phyloP scores from a whole-genome alignment of 2,797 vertebrate genomes.

The Heteromormyrus szaboi region DNA sequence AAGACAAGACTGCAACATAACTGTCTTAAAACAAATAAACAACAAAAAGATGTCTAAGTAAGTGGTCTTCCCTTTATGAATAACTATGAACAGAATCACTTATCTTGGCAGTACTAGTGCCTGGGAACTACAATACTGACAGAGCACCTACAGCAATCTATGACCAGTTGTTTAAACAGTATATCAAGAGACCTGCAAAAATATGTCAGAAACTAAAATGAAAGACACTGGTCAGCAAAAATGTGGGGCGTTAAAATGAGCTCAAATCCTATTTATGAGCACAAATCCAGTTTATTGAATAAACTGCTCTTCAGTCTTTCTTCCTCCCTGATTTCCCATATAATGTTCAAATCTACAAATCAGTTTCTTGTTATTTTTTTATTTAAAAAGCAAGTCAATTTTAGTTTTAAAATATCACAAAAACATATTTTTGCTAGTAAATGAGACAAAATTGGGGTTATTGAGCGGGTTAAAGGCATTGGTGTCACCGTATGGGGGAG shows the following conservation, averaged over 20 bases:
- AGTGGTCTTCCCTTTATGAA: not conserved
- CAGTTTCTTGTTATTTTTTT: not conserved
- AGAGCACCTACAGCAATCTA: not conserved
- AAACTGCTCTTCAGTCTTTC: not conserved
- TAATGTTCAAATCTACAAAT: not conserved
- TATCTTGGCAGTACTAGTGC: not conserved
- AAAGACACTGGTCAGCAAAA: not conserved
- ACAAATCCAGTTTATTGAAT: not conserved
- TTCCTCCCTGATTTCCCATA: not conserved
- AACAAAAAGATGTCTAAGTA: not conserved
- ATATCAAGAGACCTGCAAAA: not conserved
- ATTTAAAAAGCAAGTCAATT: not conserved
- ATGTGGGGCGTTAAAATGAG: not conserved
- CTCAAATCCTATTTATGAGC: not conserved
- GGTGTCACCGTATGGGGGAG: conserved; percentile 24
- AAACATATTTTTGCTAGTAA: not conserved
- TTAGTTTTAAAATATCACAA: not conserved
- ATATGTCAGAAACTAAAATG: not conserved
- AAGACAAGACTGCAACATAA: not conserved
- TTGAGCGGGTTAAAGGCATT: conserved; percentile 30
- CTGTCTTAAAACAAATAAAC: not conserved
- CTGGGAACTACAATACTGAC: not conserved
- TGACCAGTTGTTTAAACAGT: not conserved
- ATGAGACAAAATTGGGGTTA: conserved; percentile 20
- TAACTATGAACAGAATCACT: not conserved